phyloP scores from a whole-genome alignment of 2,113 vertebrate species.

The Pteropus alecto region DNA sequence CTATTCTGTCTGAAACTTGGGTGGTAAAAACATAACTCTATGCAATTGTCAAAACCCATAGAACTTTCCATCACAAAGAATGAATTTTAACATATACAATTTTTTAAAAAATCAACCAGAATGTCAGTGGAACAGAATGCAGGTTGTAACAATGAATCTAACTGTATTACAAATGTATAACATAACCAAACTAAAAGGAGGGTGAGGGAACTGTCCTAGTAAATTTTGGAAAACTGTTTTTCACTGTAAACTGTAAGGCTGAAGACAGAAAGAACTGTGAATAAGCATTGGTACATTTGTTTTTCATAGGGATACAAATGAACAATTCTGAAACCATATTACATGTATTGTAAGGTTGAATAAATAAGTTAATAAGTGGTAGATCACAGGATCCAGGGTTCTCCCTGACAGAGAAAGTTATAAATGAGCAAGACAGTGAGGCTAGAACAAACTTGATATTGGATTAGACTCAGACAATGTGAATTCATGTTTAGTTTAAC shows the following conservation, averaged over 20 bases:
- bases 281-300: neutral
- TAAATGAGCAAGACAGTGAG: neutral
- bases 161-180: accelerated
- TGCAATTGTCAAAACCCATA: neutral
- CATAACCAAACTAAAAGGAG: neutral
- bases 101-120: neutral
- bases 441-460: neutral
- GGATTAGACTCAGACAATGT: neutral
- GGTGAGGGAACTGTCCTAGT: accelerated
- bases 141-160: neutral
- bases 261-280: neutral
- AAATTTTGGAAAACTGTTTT: neutral
- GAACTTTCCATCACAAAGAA: neutral
- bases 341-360: neutral
- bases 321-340: neutral
- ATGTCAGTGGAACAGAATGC: neutral
- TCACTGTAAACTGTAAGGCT: neutral
- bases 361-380: neutral
- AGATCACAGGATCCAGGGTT: neutral
- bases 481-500: neutral
- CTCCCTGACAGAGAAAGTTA: neutral
- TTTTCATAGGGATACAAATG: neutral
- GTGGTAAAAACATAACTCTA: neutral
- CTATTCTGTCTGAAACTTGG: neutral
- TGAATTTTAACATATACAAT: neutral